A percentile compares a stretch with the other conserved stretches of the same genome.
These are phyloP conservation scores for Aix galericulata DNA, from an alignment of 2,113 vertebrate species.

Conservation along the genomic window DNA sequence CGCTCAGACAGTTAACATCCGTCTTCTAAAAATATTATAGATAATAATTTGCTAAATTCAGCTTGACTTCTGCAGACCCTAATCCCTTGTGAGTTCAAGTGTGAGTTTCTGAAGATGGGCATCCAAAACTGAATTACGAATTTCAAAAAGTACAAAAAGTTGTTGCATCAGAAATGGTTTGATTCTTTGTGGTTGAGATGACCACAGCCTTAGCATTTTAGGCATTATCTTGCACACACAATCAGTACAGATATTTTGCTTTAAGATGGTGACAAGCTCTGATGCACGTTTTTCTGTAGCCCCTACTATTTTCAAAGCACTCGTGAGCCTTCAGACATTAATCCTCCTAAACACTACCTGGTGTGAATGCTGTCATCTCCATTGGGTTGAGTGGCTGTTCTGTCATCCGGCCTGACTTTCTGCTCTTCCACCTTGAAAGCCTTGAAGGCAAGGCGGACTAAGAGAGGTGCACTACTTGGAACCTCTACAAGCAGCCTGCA, in stretches of 20 bases:
- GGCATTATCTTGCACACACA: not conserved
- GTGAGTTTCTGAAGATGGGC: not conserved
- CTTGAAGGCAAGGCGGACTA: fast-evolving
- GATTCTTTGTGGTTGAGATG: not conserved
- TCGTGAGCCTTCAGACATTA: not conserved
- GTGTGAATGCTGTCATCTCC: too few species aligned
- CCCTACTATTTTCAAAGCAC: not conserved
- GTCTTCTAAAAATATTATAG: not conserved
- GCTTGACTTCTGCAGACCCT: not conserved
- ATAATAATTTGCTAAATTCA: not conserved
- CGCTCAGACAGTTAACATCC: not conserved
- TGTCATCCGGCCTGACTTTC: not conserved
- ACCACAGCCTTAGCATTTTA: not conserved
- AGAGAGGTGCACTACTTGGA: not conserved
- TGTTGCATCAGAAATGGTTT: not conserved
- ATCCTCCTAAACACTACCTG: not conserved
- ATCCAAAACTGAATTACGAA: not conserved
- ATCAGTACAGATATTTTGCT: not conserved
- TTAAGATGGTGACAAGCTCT: not conserved
- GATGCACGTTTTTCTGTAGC: not conserved
- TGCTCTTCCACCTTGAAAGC: not conserved
- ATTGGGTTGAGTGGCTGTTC: fast-evolving
- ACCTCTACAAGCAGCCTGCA: not conserved
- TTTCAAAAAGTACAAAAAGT: not conserved
- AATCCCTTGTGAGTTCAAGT: not conserved